phyloP scores from a whole-genome alignment of 2,113 vertebrate species.

The Ondatra zibethicus region DNA sequence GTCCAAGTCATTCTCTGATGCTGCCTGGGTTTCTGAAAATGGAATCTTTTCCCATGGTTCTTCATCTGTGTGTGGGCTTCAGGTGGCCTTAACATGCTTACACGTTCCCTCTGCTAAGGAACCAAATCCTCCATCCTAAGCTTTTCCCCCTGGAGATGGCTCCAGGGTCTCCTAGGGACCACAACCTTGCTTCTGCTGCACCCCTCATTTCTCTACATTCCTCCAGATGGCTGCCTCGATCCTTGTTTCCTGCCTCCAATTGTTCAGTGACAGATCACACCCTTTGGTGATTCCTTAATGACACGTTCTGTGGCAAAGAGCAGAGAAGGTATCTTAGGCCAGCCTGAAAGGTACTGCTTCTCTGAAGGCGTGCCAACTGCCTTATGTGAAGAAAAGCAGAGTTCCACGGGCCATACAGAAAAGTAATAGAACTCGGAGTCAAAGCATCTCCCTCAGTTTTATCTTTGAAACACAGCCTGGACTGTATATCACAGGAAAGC shows the following conservation, averaged over 20 bases:
- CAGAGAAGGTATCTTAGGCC: not conserved
- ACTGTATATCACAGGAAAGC: not conserved
- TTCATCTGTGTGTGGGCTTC: not conserved
- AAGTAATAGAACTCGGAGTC: not conserved
- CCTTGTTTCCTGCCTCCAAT: not conserved
- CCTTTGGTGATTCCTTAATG: not conserved
- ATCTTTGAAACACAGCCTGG: slow-evolving; percentile 13
- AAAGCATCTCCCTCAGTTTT: not conserved
- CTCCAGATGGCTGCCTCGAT: not conserved
- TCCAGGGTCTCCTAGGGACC: not conserved
- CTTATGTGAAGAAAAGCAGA: not conserved
- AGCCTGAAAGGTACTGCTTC: not conserved
- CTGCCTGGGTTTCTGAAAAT: not conserved
- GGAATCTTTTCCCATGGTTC: not conserved
- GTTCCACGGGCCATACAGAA: not conserved
- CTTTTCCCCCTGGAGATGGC: not conserved
- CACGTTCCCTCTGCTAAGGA: not conserved
- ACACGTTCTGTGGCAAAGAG: not conserved
- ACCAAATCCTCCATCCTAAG: not conserved
- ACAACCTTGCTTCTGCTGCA: not conserved
- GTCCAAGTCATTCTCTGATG: not conserved
- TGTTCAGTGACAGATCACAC: not conserved
- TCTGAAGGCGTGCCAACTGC: not conserved
- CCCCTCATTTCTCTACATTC: not conserved
- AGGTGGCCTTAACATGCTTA: not conserved